phyloP scores from a whole-genome alignment of 2,797 vertebrate species.

The Scyliorhinus canicula region DNA sequence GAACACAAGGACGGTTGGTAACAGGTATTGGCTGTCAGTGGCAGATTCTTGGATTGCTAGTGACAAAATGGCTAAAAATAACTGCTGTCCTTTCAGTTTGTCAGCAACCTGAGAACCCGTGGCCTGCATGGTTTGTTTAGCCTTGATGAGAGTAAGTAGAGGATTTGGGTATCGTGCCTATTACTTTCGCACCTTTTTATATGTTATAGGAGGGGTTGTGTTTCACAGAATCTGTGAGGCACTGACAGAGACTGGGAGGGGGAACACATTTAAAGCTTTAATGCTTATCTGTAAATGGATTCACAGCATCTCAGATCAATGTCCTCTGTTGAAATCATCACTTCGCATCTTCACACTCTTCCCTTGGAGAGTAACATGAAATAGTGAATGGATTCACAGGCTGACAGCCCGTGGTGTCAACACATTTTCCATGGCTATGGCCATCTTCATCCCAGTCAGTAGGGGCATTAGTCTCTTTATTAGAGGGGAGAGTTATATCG shows the following conservation, averaged over 20 bases:
- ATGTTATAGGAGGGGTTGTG: not conserved
- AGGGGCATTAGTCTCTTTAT: not conserved
- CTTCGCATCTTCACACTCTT: not conserved
- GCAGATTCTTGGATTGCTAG: not conserved
- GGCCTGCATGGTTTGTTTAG: not conserved
- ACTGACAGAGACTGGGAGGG: not conserved
- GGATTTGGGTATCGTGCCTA: not conserved
- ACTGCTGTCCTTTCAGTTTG: not conserved
- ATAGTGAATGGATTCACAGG: not conserved
- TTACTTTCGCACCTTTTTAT: constrained; percentile 12
- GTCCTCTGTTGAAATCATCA: too few species aligned
- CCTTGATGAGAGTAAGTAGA: not conserved
- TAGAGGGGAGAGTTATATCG: not conserved
- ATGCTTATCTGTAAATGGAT: not conserved
- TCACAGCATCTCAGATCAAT: not conserved
- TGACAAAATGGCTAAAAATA: not conserved
- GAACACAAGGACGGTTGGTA: not conserved
- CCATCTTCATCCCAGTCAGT: not conserved
- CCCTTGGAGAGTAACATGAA: not conserved
- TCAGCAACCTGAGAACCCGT: not conserved
- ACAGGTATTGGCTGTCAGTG: too few species aligned
- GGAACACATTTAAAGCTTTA: not conserved
- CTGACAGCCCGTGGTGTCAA: not conserved
- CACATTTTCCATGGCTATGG: not conserved
- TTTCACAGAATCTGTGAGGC: not conserved